phyloP scores from a whole-genome alignment of 2,113 vertebrate genomes.

The Rhizomys pruinosus region DNA sequence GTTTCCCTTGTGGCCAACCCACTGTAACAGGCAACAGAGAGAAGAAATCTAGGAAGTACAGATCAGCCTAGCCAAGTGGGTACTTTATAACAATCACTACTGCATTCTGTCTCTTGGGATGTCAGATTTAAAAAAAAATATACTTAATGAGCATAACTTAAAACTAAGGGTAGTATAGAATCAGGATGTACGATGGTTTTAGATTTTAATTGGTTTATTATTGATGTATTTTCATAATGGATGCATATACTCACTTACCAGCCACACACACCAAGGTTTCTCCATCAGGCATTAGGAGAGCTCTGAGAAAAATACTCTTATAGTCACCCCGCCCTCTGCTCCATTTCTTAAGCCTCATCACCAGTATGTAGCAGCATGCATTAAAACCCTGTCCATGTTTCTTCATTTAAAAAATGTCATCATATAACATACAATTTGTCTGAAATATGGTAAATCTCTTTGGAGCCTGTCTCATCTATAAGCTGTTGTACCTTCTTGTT shows the following conservation, averaged over 20 bases:
- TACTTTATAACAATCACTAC: not conserved
- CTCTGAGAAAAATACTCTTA: not conserved
- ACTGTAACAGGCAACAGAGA: not conserved
- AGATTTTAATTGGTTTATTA: not conserved
- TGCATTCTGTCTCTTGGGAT: not conserved
- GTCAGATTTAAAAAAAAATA: not conserved
- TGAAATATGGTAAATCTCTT: not conserved
- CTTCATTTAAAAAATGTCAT: constrained; percentile 22
- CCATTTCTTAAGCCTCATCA: not conserved
- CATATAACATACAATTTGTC: not conserved
- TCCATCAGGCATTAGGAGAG: not conserved
- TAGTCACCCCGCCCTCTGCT: accelerated
- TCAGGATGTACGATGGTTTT: not conserved
- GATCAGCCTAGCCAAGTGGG: not conserved
- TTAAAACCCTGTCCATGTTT: not conserved
- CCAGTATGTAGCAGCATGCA: not conserved
- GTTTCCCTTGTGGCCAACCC: not conserved
- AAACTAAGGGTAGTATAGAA: not conserved
- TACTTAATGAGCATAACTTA: not conserved
- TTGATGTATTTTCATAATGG: not conserved
- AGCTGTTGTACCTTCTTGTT: not conserved
- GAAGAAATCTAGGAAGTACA: not conserved
- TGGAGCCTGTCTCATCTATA: not conserved
- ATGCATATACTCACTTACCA: accelerated
- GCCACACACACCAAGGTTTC: accelerated